phyloP scores from a whole-genome alignment of 2,888 invertebrate genomes.

The Alitta virens region DNA sequence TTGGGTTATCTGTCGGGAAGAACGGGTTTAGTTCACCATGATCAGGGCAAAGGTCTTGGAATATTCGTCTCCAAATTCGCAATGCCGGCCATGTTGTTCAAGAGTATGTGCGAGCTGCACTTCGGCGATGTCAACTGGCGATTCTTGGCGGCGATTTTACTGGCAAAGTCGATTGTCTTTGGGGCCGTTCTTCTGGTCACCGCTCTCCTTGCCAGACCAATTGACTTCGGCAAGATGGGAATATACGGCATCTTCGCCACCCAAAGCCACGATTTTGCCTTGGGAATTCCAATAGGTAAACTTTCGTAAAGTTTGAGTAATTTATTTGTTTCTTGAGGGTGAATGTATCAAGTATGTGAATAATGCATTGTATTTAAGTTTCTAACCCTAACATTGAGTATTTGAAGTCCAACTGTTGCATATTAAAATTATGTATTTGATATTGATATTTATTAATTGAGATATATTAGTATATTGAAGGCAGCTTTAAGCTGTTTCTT shows the following conservation, averaged over 20 bases:
- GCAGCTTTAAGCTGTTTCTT: no score
- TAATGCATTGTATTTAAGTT: no score
- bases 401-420: no score
- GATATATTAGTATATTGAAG: no score
- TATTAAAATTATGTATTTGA: no score
- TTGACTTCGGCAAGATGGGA: conserved; percentile 81
- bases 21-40: conserved; percentile 36
- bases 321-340: no score
- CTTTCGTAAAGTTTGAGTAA: no score
- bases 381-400: no score
- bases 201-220: conserved; percentile 70
- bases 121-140: conserved; percentile 75
- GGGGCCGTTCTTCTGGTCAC: conserved; percentile 65
- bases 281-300: conserved; percentile 91
- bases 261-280: conserved; percentile 95
- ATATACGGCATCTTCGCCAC: conserved; percentile 92
- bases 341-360: no score
- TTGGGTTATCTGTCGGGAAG: conserved; percentile 53
- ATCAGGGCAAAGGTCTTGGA: conserved; percentile 68
- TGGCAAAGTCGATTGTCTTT: conserved; percentile 84
- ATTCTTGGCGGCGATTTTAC: conserved; percentile 79
- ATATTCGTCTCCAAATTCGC: conserved; percentile 89
- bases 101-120: conserved; percentile 81
- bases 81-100: conserved; percentile 85
- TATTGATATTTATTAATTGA: no score